Evolutionary conservation across 2,113 vertebrate species (phyloP).

Genomic region (Podocnemis expansa): DNA sequence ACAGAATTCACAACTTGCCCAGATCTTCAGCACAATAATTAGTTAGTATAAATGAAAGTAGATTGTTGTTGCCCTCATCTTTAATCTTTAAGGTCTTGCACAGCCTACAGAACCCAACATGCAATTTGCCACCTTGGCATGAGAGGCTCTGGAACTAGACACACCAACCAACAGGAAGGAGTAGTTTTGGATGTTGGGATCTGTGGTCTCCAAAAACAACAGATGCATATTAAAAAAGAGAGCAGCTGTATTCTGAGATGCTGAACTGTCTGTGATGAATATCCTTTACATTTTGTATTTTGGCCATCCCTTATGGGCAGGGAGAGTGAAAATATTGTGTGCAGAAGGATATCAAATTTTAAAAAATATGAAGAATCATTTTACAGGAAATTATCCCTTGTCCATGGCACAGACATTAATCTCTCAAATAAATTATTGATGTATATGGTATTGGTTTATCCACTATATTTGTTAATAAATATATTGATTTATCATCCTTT

Average conservation of each 20-base stretch:
- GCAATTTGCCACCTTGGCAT: background rate
- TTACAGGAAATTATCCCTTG: background rate
- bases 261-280: background rate
- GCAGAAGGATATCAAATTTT: background rate
- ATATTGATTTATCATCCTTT: background rate
- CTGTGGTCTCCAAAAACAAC: background rate
- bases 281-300: conserved; percentile 5
- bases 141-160: background rate
- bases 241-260: background rate
- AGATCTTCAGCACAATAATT: background rate
- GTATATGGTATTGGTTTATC: background rate
- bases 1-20: background rate
- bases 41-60: background rate
- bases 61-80: background rate
- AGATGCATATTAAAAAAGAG: background rate
- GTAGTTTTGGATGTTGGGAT: background rate
- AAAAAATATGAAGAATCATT: background rate
- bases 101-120: background rate
- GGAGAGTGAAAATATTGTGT: background rate
- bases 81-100: background rate
- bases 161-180: background rate
- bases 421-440: rapidly evolving
- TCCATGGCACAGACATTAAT: background rate
- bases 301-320: background rate
- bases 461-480: background rate